Conservation (phyloP, 2,888 invertebrate genomes). For the Heliconius aoede region DNA sequence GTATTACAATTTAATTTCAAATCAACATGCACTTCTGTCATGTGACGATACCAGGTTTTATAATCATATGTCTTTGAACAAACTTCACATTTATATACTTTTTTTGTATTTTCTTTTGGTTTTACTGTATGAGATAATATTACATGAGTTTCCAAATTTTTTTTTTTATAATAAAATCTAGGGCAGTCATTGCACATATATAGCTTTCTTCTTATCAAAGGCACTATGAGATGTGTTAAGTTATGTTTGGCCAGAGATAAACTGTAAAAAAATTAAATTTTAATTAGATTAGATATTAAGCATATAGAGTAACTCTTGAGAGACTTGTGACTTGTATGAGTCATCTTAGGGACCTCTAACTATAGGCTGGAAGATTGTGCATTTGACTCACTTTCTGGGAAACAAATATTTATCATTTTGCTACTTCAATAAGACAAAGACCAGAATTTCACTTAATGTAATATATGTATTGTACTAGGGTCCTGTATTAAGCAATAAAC, state of each 20-base stretch:
- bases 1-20: constrained; percentile 36
- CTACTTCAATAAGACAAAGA: too few relatives aligned
- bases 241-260: constrained; percentile 51
- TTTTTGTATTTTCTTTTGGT: neutral
- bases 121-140: constrained; percentile 19
- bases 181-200: constrained; percentile 46
- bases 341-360: too few relatives aligned
- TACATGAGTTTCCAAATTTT: constrained; percentile 37
- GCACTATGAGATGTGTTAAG: constrained; percentile 50
- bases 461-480: too few relatives aligned
- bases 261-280: constrained; percentile 46
- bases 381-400: too few relatives aligned
- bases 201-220: constrained; percentile 32
- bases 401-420: too few relatives aligned
- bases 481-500: too few relatives aligned
- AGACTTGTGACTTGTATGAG: too few relatives aligned
- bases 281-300: neutral
- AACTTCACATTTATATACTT: constrained; percentile 35
- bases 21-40: constrained; percentile 47
- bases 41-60: constrained; percentile 52
- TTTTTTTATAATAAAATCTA: constrained; percentile 31
- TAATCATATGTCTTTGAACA: constrained; percentile 50
- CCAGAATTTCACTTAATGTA: too few relatives aligned
- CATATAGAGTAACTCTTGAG: neutral
- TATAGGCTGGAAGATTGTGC: too few relatives aligned